Conservation (phyloP, 2,888 invertebrate genomes). For the Cerceris ruficornis region DNA sequence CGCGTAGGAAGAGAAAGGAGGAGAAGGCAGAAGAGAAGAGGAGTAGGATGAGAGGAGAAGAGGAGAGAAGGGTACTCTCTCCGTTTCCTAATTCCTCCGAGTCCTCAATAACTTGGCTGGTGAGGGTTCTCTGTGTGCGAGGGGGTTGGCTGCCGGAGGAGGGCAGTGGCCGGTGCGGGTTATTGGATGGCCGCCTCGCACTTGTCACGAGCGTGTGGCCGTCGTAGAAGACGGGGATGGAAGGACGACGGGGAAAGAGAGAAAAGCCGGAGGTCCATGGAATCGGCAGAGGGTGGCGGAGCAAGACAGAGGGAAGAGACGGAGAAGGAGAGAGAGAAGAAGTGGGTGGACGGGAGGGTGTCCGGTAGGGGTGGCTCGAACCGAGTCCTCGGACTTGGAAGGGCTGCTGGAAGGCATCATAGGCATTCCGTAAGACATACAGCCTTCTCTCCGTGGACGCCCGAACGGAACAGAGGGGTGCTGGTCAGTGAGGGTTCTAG, state of each 20-base stretch:
- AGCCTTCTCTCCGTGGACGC: constrained; percentile 71
- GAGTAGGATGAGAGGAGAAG: not conserved
- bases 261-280: constrained; percentile 17
- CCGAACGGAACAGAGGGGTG: constrained; percentile 71
- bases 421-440: constrained; percentile 79
- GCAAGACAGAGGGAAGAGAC: constrained; percentile 27
- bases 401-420: constrained; percentile 74
- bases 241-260: constrained; percentile 33
- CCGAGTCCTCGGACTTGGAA: constrained; percentile 54
- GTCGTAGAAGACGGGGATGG: constrained; percentile 53
- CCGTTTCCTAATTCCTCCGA: constrained; percentile 68
- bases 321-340: constrained; percentile 37
- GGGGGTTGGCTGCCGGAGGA: constrained; percentile 41
- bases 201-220: constrained; percentile 77
- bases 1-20: constrained; percentile 2
- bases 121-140: constrained; percentile 35
- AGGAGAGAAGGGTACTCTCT: constrained; percentile 32
- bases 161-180: constrained; percentile 75
- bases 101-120: constrained; percentile 72
- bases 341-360: constrained; percentile 49
- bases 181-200: constrained; percentile 79
- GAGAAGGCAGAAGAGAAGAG: not conserved
- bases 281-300: constrained; percentile 1
- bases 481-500: constrained; percentile 76
- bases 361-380: constrained; percentile 21